Evolutionary conservation across 2,113 vertebrate genomes (phyloP), one percentile per base, ranked within the genome.

Genomic region (Oreocharis arfaki): DNA sequence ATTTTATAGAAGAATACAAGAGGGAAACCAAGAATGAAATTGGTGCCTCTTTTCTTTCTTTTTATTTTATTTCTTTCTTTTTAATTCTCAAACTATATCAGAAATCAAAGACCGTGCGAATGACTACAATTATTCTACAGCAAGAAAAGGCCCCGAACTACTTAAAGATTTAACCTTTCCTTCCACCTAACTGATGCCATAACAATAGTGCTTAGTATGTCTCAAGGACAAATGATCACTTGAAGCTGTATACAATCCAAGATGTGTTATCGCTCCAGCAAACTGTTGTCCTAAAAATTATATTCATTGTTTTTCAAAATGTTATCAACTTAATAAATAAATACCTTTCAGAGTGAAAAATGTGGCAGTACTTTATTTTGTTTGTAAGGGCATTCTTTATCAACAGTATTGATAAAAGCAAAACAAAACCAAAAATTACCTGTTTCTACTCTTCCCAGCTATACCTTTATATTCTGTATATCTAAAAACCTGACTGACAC

Each of bases 301-400:
- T 98, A 99, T 98, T 98, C 98, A 99, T 98, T 98, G 98, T 98
- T 98, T 99, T 98, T 98, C 98, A 98, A 98, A 98, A 98, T 97
- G 97, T 98, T 98, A 99, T 99, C 99, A 98, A 98, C 98, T 98
- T 98, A 98, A 98, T 98, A 99, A 98, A 99, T 98, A 98, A 98
- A 99, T 98, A 98, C 97, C 98, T 98, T 97, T 98, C 95, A 81
- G 83, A 79, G 96, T 98, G 98, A 98, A 97, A 98, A 98, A 98
- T 97, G 97, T 93, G 82, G 88, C n/a, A 57, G 87, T 85, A 85
- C 89, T 98, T 95, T 95, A 95, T 97, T 97, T 97, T 97, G 97
- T 97, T 94, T 96, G 97, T 97, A 97, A 98, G 98, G 98, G 95
- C 97, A 97, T 97, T 97, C 97, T 98, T 98, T 98, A 98, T 98